phyloP scores from a whole-genome alignment of 2,888 invertebrate species.

The Netelia virgata region DNA sequence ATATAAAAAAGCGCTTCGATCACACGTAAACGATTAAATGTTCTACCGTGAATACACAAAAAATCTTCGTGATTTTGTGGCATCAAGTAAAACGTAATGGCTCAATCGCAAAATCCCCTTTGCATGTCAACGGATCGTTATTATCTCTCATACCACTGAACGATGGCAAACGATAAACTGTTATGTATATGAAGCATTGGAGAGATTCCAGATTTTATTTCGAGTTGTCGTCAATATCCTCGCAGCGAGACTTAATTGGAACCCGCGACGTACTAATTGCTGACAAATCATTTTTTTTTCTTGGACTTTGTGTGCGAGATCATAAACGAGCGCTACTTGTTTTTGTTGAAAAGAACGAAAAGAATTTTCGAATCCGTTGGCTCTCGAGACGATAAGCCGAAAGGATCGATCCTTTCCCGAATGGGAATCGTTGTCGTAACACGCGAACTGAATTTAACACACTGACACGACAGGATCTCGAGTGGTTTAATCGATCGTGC shows the following conservation, averaged over 20 bases:
- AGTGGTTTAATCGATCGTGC: conserved; percentile 45
- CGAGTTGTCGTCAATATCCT: conserved; percentile 26
- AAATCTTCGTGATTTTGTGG: not conserved
- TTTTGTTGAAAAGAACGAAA: conserved; percentile 57
- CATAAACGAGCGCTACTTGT: conserved; percentile 51
- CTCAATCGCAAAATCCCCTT: not conserved
- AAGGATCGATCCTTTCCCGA: conserved; percentile 57
- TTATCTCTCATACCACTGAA: conserved; percentile 15
- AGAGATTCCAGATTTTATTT: conserved; percentile 41
- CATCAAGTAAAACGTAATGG: not conserved
- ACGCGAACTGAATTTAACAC: conserved; percentile 74
- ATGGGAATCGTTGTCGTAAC: conserved; percentile 67
- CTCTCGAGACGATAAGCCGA: conserved; percentile 67
- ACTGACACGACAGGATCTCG: conserved; percentile 48
- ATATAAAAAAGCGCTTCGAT: not conserved
- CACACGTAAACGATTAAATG: not conserved
- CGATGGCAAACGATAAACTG: conserved; percentile 19
- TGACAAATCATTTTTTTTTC: conserved; percentile 67
- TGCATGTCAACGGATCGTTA: conserved; percentile 36
- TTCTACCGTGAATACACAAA: not conserved
- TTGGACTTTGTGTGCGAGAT: conserved; percentile 66
- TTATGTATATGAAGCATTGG: conserved; percentile 39
- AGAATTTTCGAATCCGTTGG: conserved; percentile 64
- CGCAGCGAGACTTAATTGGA: conserved; percentile 50
- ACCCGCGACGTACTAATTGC: conserved; percentile 68